Conservation (phyloP, 1,140 invertebrate species). For the Neodiprion virginianus region DNA sequence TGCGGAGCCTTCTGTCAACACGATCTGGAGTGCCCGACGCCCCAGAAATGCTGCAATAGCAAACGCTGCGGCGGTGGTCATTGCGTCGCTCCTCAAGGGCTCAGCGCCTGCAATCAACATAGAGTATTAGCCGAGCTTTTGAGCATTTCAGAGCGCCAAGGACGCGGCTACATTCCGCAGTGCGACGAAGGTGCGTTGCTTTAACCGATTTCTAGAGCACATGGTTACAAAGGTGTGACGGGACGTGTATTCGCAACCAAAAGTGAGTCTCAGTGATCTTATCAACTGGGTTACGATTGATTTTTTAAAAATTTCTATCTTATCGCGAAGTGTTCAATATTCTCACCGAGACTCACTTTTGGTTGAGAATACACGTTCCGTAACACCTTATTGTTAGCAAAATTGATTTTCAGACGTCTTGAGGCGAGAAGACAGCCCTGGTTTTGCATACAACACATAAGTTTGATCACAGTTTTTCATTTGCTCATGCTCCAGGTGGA, state of each 20-base stretch:
- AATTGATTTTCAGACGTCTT: no score
- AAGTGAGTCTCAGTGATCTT: neutral
- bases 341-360: no score
- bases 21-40: conserved; percentile 79
- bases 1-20: conserved; percentile 75
- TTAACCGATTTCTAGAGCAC: neutral
- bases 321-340: no score
- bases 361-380: no score
- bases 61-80: conserved; percentile 67
- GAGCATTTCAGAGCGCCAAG: conserved; percentile 77
- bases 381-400: no score
- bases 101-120: conserved; percentile 74
- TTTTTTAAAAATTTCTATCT: no score
- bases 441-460: no score
- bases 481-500: conserved; percentile 59
- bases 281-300: neutral
- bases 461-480: conserved; percentile 15
- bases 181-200: conserved; percentile 63
- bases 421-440: no score
- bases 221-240: neutral
- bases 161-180: conserved; percentile 83
- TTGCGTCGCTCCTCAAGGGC: conserved; percentile 43
- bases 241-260: no score
- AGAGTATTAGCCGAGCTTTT: conserved; percentile 78
- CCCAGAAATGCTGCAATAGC: conserved; percentile 81